phyloP scores from a whole-genome alignment of 2,797 vertebrate genomes.

The Amazona finschi region DNA sequence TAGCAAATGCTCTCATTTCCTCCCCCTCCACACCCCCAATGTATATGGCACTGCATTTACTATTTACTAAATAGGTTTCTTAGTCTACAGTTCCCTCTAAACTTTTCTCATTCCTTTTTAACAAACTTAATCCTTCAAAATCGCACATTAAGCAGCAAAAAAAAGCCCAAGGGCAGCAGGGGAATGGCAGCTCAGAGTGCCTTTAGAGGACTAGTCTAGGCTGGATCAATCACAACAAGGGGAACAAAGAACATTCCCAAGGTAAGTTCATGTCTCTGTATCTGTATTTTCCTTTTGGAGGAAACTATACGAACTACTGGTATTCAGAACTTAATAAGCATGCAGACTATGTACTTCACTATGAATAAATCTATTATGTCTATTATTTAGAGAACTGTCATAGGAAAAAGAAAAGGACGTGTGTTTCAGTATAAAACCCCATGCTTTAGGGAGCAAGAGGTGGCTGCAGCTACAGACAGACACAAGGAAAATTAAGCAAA shows the following conservation, averaged over 20 bases:
- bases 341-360: neutral
- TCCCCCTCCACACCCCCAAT: neutral
- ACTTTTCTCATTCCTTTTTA: neutral
- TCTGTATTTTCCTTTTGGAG: neutral
- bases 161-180: neutral
- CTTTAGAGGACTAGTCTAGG: neutral
- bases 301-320: neutral
- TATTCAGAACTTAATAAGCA: neutral
- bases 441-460: neutral
- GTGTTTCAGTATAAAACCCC: neutral
- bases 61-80: neutral
- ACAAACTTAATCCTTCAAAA: neutral
- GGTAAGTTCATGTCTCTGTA: neutral
- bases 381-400: neutral
- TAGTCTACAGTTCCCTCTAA: neutral
- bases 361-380: neutral
- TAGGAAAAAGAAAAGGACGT: neutral
- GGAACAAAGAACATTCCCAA: neutral
- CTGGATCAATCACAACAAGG: neutral
- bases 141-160: neutral
- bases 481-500: neutral
- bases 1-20: neutral
- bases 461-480: neutral
- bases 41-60: neutral
- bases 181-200: neutral